Percentiles rank a stretch among this genome's conserved stretches.
Evolutionary conservation across 2,113 vertebrate species (phyloP).

Genomic region (Enhydra lutris): DNA sequence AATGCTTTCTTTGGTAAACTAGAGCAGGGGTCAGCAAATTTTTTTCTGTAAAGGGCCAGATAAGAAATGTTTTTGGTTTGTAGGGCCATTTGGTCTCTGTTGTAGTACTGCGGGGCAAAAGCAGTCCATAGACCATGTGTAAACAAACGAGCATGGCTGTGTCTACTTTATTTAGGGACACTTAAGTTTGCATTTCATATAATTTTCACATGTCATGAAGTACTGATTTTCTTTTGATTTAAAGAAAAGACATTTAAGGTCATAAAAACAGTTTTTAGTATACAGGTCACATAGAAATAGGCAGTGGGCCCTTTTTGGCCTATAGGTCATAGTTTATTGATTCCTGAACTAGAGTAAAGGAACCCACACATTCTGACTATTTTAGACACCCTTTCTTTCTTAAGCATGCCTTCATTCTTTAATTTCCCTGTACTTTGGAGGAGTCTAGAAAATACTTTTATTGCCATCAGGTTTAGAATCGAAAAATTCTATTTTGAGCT

Average conservation of each 20-base stretch:
- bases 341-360: background rate
- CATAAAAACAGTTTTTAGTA: background rate
- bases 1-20: conserved; percentile 15
- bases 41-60: background rate
- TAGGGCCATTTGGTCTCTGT: background rate
- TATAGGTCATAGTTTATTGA: background rate
- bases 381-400: background rate
- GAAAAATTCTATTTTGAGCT: background rate
- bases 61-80: background rate
- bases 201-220: background rate
- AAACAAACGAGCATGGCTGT: background rate
- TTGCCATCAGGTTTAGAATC: background rate
- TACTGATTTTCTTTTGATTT: background rate
- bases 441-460: conserved; percentile 18
- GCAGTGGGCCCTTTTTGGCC: background rate
- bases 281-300: background rate
- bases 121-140: background rate
- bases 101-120: background rate
- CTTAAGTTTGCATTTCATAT: background rate
- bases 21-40: background rate
- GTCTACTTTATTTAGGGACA: background rate
- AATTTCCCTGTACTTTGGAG: background rate
- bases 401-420: background rate
- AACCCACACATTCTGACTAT: background rate
- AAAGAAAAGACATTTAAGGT: background rate